Percentiles rank a stretch among this genome's conserved stretches.
phyloP scores from a whole-genome alignment of 2,113 vertebrate genomes.

The Macrotis lagotis region DNA sequence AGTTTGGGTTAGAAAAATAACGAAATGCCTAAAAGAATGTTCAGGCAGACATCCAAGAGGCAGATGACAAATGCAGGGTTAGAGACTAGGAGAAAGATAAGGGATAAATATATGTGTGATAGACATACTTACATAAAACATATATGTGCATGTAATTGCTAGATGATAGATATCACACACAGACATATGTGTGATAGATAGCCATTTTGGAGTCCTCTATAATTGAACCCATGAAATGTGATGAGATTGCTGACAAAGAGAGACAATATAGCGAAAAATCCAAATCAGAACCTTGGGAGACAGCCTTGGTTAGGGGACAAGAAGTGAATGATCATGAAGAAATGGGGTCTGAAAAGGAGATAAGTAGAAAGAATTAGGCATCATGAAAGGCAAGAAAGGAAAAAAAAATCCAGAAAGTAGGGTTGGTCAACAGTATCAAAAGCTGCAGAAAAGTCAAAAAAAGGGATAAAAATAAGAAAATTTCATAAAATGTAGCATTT shows the following conservation, averaged over 20 bases:
- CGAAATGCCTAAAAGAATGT: not conserved
- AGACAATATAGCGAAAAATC: not conserved
- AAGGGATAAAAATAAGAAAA: not conserved
- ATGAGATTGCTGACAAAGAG: not conserved
- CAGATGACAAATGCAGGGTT: not conserved
- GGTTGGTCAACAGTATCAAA: not conserved
- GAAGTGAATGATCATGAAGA: not conserved
- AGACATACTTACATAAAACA: too few relatives aligned
- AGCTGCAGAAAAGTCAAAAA: not conserved
- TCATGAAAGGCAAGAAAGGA: not conserved
- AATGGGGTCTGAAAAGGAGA: not conserved
- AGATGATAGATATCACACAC: too few relatives aligned
- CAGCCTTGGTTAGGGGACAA: not conserved
- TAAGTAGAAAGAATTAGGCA: not conserved
- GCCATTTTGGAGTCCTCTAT: too few relatives aligned
- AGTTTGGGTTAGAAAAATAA: not conserved
- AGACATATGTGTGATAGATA: too few relatives aligned
- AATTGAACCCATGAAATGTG: too few relatives aligned
- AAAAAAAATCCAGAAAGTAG: not conserved
- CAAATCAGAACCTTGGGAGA: too few relatives aligned
- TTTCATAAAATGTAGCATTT: not conserved
- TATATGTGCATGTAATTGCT: too few relatives aligned
- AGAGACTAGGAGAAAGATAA: not conserved
- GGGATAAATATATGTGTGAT: not conserved
- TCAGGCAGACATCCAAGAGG: not conserved